A percentile compares a stretch with the other conserved stretches of the same genome.
Conservation (phyloP, 1,140 invertebrate species). For the Hyphantria cunea region DNA sequence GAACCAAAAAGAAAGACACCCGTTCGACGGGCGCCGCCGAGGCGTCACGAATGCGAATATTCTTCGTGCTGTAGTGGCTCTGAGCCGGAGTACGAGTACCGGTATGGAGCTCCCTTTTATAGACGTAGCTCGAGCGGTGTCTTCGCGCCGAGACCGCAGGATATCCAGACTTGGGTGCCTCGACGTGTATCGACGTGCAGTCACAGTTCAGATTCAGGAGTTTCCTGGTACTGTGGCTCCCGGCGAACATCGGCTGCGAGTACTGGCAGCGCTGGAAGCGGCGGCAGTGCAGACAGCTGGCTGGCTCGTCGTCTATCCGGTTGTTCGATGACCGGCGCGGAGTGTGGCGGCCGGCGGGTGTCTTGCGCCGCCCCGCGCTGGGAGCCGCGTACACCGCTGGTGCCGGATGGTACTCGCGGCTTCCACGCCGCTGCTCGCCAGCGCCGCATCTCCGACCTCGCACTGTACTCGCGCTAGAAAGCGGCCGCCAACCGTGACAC, state of each 20-base stretch:
- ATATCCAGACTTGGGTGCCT: constrained; percentile 86
- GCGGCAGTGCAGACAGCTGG: constrained; percentile 81
- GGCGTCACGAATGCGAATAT: constrained; percentile 75
- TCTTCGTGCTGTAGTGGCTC: constrained; percentile 87
- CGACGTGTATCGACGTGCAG: constrained; percentile 83
- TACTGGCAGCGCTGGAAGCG: constrained; percentile 83
- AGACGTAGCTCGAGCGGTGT: constrained; percentile 83
- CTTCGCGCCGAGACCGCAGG: constrained; percentile 79
- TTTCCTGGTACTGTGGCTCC: constrained; percentile 83
- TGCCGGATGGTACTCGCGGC: constrained; percentile 92
- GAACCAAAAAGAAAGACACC: constrained; percentile 82
- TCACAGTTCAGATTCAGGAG: constrained; percentile 79
- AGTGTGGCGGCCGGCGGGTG: constrained; percentile 80
- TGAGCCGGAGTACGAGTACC: constrained; percentile 84
- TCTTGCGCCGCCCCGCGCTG: constrained; percentile 67
- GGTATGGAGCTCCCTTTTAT: constrained; percentile 79
- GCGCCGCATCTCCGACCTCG: constrained; percentile 80
- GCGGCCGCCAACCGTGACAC: constrained; percentile 74
- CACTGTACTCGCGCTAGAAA: constrained; percentile 80
- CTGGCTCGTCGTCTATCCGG: constrained; percentile 82
- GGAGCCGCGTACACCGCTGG: constrained; percentile 88
- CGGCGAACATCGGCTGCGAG: constrained; percentile 82
- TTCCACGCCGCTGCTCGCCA: constrained; percentile 84
- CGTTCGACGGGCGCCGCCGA: constrained; percentile 69
- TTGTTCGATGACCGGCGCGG: constrained; percentile 79